phyloP scores from a whole-genome alignment of 2,797 vertebrate genomes.

The Labeo calbasu region DNA sequence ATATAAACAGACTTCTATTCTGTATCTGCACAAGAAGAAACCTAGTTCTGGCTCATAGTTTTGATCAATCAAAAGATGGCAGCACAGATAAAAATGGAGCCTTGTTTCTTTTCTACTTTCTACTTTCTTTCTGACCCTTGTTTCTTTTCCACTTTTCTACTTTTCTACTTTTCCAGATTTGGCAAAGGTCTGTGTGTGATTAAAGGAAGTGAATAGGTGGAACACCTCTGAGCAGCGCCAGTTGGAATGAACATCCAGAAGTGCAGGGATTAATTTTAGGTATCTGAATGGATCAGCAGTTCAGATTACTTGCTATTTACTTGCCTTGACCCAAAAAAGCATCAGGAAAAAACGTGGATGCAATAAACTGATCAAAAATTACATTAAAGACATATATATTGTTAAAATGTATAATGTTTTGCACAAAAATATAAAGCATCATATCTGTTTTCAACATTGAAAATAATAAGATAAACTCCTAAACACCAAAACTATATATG shows the following conservation, averaged over 20 bases:
- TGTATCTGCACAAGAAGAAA: background rate
- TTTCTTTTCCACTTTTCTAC: background rate
- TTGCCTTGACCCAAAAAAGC: no score
- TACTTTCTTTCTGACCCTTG: background rate
- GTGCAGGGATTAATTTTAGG: background rate
- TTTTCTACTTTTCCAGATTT: background rate
- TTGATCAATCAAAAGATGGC: background rate
- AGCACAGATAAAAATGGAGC: background rate
- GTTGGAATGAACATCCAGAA: background rate
- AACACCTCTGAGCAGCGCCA: background rate
- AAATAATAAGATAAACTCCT: no score
- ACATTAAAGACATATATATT: no score
- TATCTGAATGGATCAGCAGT: background rate
- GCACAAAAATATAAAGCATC: no score
- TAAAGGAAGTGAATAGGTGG: background rate
- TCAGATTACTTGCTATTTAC: no score
- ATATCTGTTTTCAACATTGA: no score
- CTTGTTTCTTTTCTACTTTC: constrained; percentile 7
- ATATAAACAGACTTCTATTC: background rate
- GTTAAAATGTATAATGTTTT: no score
- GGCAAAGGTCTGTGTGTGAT: background rate
- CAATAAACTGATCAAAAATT: no score
- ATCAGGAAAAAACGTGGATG: no score
- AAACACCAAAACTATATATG: no score
- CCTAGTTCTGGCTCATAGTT: constrained; percentile 24